Percentiles rank a stretch among this genome's conserved stretches.
Evolutionary conservation across 2,113 vertebrate species (phyloP).

Genomic region (Aspidoscelis tigris): DNA sequence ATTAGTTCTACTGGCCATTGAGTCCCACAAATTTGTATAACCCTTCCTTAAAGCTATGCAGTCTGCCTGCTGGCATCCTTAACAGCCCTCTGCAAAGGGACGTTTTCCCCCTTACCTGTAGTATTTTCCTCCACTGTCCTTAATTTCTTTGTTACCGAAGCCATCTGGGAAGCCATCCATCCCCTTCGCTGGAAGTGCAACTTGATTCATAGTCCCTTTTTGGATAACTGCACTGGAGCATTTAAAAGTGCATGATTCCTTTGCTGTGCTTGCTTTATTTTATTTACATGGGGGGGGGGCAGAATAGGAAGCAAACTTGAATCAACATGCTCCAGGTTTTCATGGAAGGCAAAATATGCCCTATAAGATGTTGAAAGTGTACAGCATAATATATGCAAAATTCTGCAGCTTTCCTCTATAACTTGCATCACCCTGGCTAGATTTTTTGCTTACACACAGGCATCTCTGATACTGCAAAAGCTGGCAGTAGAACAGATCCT

Average conservation of each 20-base stretch:
- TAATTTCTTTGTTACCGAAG: not conserved
- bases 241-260: not conserved
- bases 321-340: not conserved
- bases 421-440: constrained; percentile 12
- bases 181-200: not conserved
- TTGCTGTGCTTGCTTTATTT: not conserved
- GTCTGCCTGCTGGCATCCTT: not conserved
- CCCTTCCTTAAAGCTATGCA: too few species aligned
- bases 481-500: not conserved
- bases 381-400: constrained; percentile 34
- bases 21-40: not conserved
- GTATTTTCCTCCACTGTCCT: not conserved
- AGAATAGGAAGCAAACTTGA: not conserved
- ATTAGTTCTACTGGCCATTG: too few species aligned
- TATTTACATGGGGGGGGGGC: not conserved
- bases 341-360: not conserved
- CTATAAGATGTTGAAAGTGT: not conserved
- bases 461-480: not conserved
- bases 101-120: not conserved
- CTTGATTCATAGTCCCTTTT: not conserved
- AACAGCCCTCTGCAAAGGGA: not conserved
- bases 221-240: not conserved
- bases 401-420: constrained; percentile 26
- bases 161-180: not conserved
- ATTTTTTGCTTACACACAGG: constrained; percentile 16